Conservation (phyloP, 2,797 vertebrate genomes). For the Cephalopachus bancanus region DNA sequence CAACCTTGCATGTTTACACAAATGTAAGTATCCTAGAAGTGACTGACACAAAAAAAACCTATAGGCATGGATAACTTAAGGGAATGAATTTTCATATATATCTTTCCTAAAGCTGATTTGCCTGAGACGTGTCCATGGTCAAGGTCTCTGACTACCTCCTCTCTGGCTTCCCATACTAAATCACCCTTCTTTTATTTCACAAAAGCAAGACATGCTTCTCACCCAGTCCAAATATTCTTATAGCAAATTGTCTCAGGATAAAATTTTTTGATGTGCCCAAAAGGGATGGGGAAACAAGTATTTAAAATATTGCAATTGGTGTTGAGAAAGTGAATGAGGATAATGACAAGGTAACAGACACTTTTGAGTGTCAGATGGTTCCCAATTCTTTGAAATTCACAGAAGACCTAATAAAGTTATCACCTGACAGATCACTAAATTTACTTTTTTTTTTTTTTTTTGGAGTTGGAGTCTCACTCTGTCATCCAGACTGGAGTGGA, state of each 20-base stretch:
- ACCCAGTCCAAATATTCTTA: background rate
- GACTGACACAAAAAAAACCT: background rate
- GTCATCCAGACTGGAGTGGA: no score
- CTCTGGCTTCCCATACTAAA: background rate
- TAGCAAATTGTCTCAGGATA: background rate
- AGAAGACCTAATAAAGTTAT: background rate
- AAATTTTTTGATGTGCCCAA: background rate
- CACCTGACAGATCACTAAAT: background rate
- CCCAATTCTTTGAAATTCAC: background rate
- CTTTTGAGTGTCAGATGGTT: background rate
- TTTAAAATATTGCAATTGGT: background rate
- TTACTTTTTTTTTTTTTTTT: background rate
- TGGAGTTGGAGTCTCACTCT: no score
- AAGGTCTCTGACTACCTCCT: background rate
- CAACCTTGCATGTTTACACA: background rate
- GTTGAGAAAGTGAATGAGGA: background rate
- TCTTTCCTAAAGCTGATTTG: background rate
- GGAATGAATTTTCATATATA: no score
- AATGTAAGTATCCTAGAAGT: background rate
- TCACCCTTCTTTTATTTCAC: background rate
- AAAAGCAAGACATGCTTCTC: background rate
- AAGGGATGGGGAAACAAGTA: background rate
- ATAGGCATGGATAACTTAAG: background rate
- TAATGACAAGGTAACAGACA: background rate
- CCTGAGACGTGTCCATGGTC: background rate